Evolutionary conservation across 2,797 vertebrate genomes (phyloP).

Genomic region (Hydrolagus colliei): DNA sequence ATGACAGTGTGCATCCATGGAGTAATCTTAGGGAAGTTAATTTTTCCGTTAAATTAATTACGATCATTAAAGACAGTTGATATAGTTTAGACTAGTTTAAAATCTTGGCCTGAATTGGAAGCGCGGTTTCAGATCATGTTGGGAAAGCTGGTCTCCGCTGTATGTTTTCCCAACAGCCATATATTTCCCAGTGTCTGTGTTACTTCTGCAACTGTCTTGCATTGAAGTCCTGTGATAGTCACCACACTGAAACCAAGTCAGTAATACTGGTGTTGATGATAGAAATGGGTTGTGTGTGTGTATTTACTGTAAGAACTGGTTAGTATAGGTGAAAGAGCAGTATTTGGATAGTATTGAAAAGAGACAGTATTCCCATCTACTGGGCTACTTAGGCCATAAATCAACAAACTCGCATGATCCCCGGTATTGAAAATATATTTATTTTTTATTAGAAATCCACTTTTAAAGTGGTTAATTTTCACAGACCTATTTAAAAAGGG

Average conservation of each 20-base stretch:
- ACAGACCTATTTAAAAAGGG: constrained; percentile 7
- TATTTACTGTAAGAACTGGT: not conserved
- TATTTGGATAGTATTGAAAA: not conserved
- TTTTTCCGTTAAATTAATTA: not conserved
- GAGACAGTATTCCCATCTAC: not conserved
- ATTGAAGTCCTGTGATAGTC: not conserved
- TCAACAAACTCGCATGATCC: not conserved
- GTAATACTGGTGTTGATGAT: not conserved
- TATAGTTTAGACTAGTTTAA: not conserved
- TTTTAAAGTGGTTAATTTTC: not conserved
- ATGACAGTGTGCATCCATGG: not conserved
- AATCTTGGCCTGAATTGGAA: not conserved
- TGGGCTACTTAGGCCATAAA: not conserved
- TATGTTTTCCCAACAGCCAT: not conserved
- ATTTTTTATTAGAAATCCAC: not conserved
- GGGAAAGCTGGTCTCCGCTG: not conserved
- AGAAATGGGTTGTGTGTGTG: not conserved
- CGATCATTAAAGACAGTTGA: not conserved
- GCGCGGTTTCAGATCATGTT: not conserved
- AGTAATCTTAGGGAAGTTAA: not conserved
- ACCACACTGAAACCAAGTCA: constrained; percentile 15
- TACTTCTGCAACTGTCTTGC: not conserved
- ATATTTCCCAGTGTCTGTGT: not conserved
- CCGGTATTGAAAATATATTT: not conserved
- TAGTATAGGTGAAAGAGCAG: not conserved